A percentile compares a stretch with the other conserved stretches of the same genome.
These are phyloP conservation scores for Smittia sp. DNA, from an alignment of 2,888 invertebrate genomes.

Conservation along the genomic window DNA sequence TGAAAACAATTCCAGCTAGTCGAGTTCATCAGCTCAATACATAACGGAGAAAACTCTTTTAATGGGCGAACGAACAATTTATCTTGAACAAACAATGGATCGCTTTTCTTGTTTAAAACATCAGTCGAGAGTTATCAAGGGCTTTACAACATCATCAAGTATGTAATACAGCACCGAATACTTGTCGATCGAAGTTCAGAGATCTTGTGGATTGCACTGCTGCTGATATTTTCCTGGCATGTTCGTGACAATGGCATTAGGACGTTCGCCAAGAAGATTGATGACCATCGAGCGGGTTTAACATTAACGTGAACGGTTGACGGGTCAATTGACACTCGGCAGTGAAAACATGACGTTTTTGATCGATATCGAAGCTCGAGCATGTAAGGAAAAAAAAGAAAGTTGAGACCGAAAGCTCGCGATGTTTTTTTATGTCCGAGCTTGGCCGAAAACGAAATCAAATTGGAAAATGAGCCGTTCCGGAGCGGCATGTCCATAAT, in stretches of 20 bases:
- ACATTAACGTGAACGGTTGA: no score
- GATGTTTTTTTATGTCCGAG: neutral
- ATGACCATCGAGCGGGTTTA: no score
- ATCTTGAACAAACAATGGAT: slow-evolving; percentile 2
- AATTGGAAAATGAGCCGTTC: neutral
- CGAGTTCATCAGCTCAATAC: neutral
- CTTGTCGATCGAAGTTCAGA: neutral
- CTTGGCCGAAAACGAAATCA: neutral
- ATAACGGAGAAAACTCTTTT: slow-evolving; percentile 7
- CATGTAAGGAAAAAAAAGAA: neutral
- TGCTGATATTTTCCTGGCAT: no score
- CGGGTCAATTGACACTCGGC: no score
- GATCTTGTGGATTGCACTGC: no score
- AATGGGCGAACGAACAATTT: neutral
- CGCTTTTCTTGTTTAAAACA: neutral
- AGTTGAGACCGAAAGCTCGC: neutral
- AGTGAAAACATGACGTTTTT: no score
- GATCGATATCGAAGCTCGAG: no score
- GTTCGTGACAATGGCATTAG: no score
- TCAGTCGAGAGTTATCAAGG: slow-evolving; percentile 2
- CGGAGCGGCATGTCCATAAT: neutral
- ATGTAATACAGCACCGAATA: neutral
- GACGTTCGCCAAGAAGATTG: no score
- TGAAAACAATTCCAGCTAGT: neutral
- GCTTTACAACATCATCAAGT: neutral